A percentile compares a stretch with the other conserved stretches of the same genome.
Conservation (phyloP, 2,888 invertebrate species). For the Andrena bicolor region DNA sequence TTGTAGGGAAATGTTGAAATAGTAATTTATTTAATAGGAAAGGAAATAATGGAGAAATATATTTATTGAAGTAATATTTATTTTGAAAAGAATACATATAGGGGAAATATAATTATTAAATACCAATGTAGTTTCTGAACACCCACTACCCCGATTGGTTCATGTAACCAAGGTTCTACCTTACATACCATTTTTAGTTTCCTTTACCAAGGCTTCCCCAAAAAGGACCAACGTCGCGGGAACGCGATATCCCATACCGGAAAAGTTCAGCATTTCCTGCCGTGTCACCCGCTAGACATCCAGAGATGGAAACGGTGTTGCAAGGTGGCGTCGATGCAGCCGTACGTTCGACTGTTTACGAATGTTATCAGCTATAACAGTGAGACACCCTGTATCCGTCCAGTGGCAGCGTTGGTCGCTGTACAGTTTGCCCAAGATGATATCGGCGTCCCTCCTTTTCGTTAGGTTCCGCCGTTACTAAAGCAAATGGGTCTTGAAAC, state of each 20-base stretch:
- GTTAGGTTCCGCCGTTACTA: slow-evolving; percentile 78
- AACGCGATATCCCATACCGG: slow-evolving; percentile 34
- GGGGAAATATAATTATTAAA: background rate
- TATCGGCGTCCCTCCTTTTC: slow-evolving; percentile 80
- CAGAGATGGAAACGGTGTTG: slow-evolving; percentile 56
- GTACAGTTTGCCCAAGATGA: slow-evolving; percentile 81
- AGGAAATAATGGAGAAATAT: no score
- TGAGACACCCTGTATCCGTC: slow-evolving; percentile 81
- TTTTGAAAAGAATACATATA: background rate
- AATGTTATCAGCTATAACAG: slow-evolving; percentile 75
- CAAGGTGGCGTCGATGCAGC: slow-evolving; percentile 54
- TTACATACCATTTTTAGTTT: background rate
- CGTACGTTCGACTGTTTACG: slow-evolving; percentile 70
- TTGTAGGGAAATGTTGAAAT: no score
- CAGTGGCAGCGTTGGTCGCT: slow-evolving; percentile 73
- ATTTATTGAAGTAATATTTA: background rate
- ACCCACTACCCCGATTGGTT: background rate
- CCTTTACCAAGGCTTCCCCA: background rate
- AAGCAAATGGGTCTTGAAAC: slow-evolving; percentile 83
- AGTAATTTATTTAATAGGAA: no score
- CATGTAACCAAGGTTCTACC: background rate
- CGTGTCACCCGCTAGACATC: slow-evolving; percentile 71
- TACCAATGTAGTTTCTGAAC: background rate
- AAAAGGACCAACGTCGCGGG: background rate
- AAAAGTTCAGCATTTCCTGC: slow-evolving; percentile 49